Evolutionary conservation across 2,113 vertebrate species (phyloP), one percentile per base, ranked within the genome.

Genomic region (Stigmatopora nigra): DNA sequence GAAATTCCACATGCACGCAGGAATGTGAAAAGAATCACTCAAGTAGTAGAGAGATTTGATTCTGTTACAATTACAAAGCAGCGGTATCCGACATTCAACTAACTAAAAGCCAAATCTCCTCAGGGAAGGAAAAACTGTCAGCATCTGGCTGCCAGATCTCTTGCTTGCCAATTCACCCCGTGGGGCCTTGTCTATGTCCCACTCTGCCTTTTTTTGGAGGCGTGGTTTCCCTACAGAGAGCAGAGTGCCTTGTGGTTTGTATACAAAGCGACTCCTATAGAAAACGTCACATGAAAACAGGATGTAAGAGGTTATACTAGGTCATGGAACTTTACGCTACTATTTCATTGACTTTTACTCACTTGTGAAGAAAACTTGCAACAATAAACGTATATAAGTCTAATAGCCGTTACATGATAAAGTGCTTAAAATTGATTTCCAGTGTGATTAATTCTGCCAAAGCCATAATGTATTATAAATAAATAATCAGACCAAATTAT

Each of bases 121-220:
- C 71, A 47, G 79, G 83, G 82, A 81, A 79, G 79, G 63, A 81
- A 82, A 71, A 63, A 3, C 44, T 47, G 59, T 62, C 71, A 78
- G 85, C 89, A 91, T 90, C 88, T 90, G 89, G 90, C 68, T 69
- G 80, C 87, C 89, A 90, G 89, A 89, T 82, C 82, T 76, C 78
- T 83, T 31, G 53, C 38, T 64, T 75, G 79, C 78, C 80, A 75
- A 73, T 79, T 76, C 72, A 78, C 80, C 80, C 57, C 81, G 80
- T 65, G 64, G 69, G 74, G 19, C 79, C 72, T 78, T 78, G 78
- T 81, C 81, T 68, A 62, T 55, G 68, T 81, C 79, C 80, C 68
- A 67, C 64, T 67, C 66, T 67, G 69, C 69, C 72, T 72, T 70
- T 31, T 31, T 61, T 73, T 49, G 22, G 35, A 72, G 64, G 82